Evolutionary conservation across 2,888 invertebrate genomes (phyloP).

Genomic region (Electrophaes corylata): DNA sequence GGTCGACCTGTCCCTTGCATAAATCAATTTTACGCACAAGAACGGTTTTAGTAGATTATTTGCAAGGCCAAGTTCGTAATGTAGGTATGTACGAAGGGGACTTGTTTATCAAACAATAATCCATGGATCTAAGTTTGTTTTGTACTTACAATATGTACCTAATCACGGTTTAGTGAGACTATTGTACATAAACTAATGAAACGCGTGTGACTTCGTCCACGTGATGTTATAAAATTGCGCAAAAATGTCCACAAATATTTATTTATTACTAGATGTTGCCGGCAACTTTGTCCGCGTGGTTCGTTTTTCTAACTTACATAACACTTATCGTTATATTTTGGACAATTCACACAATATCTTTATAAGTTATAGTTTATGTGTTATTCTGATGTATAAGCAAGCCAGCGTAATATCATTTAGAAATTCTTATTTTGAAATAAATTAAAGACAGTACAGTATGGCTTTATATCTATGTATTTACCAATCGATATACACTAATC

Average conservation of each 20-base stretch:
- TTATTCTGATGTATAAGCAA: background rate
- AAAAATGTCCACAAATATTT: too few relatives aligned
- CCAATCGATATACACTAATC: background rate
- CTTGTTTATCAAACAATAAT: constrained; percentile 34
- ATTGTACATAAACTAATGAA: constrained; percentile 6
- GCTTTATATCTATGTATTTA: background rate
- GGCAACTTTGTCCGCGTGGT: too few relatives aligned
- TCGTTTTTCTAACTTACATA: too few relatives aligned
- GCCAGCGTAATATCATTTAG: too few relatives aligned
- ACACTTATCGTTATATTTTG: too few relatives aligned
- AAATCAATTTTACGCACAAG: constrained; percentile 39
- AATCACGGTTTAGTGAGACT: background rate
- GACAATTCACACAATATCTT: background rate
- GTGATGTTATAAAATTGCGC: too few relatives aligned
- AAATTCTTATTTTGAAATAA: too few relatives aligned
- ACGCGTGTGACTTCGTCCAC: too few relatives aligned
- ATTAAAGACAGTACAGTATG: too few relatives aligned
- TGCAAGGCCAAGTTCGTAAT: constrained; percentile 38
- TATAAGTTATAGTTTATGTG: background rate
- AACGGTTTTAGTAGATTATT: constrained; percentile 33
- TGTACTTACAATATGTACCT: background rate
- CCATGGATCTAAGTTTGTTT: constrained; percentile 26
- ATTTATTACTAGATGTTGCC: too few relatives aligned
- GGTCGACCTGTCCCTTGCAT: constrained; percentile 28
- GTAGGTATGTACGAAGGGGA: constrained; percentile 32